Percentiles rank a stretch among this genome's conserved stretches.
Evolutionary conservation across 1,140 invertebrate species (phyloP).

Genomic region (Brachionus koreanus): DNA sequence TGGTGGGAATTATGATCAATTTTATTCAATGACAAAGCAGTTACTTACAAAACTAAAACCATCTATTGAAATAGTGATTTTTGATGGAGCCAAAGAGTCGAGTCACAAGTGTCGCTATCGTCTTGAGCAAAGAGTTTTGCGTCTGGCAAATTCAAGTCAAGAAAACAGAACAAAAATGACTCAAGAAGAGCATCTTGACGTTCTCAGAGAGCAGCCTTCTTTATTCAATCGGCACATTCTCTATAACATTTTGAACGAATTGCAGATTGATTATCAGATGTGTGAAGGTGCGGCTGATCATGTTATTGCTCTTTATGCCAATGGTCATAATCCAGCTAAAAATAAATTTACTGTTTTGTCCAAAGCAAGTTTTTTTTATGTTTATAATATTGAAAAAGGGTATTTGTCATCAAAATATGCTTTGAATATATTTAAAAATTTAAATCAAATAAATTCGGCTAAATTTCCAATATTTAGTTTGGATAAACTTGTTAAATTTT

Average conservation of each 20-base stretch:
- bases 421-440: neutral
- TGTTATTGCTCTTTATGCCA: conserved; percentile 8
- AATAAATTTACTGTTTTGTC: conserved; percentile 19
- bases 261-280: neutral
- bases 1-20: conserved; percentile 28
- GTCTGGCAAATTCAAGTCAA: neutral
- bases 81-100: conserved; percentile 15
- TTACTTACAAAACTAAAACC: neutral
- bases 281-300: conserved; percentile 2
- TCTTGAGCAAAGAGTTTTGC: neutral
- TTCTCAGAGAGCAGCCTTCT: neutral
- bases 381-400: neutral
- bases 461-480: conserved; percentile 1
- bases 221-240: neutral
- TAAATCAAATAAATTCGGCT: neutral
- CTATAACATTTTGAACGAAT: neutral
- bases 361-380: conserved; percentile 32
- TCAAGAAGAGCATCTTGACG: neutral
- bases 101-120: neutral
- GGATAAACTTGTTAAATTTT: neutral
- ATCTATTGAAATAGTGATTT: neutral
- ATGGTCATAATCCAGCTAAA: neutral
- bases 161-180: neutral
- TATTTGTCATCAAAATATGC: conserved; percentile 28
- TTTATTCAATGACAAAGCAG: neutral